Conservation (phyloP, 2,797 vertebrate species). For the Allobates femoralis region DNA sequence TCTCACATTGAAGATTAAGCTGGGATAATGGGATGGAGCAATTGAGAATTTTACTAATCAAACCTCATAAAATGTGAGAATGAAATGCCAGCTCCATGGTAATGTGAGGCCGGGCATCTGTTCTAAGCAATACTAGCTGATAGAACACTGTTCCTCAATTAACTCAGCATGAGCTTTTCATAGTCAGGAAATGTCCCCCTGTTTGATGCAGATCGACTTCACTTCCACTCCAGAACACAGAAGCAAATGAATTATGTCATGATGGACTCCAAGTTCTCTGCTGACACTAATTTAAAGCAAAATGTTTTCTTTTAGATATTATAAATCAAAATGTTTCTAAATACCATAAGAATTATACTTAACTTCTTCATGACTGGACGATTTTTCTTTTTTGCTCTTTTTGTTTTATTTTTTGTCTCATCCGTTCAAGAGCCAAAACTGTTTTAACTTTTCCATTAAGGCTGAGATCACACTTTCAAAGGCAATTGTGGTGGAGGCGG, state of each 20-base stretch:
- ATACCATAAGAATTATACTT: background rate
- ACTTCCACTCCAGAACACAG: conserved; percentile 47
- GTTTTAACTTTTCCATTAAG: no score
- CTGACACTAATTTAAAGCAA: background rate
- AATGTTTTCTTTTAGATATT: background rate
- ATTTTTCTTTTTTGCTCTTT: no score
- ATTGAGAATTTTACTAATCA: conserved; percentile 48
- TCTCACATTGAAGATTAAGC: conserved; percentile 37
- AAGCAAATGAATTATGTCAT: conserved; percentile 14
- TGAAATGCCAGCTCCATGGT: conserved; percentile 48
- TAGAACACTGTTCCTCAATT: conserved; percentile 50
- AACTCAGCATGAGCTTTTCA: conserved; percentile 48
- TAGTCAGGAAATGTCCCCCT: conserved; percentile 26
- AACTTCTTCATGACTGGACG: no score
- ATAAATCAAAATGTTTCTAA: background rate
- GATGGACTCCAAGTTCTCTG: conserved; percentile 7
- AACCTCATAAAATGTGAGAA: conserved; percentile 44
- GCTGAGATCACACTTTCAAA: no score
- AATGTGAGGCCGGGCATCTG: conserved; percentile 51
- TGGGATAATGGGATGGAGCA: conserved; percentile 47
- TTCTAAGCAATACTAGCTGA: conserved; percentile 50
- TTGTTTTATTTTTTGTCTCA: no score
- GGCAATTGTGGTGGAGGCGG: no score
- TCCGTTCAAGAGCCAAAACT: no score
- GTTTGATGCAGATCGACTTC: conserved; percentile 37